Evolutionary conservation across 2,797 vertebrate species (phyloP).

Genomic region (Microctenopoma steveboyesi): DNA sequence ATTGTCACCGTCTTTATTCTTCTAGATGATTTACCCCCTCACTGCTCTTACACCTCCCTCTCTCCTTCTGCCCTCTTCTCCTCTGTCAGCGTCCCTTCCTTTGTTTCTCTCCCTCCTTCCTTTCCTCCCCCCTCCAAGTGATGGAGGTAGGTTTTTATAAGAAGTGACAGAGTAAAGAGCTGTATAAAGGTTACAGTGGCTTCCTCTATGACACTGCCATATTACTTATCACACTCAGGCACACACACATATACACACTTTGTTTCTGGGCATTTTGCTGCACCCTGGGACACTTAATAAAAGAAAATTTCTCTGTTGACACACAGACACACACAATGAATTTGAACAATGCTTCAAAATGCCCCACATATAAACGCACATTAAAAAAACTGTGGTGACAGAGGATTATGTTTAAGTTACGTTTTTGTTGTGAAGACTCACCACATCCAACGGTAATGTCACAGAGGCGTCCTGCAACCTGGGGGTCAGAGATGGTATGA

Average conservation of each 20-base stretch:
- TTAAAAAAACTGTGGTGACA: neutral
- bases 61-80: neutral
- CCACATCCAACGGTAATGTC: too few relatives aligned
- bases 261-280: constrained; percentile 37
- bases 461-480: too few relatives aligned
- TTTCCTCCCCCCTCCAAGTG: constrained; percentile 59
- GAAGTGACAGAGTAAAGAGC: constrained; percentile 85
- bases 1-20: neutral
- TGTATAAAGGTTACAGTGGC: constrained; percentile 84
- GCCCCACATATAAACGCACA: neutral
- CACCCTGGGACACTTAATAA: constrained; percentile 31
- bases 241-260: constrained; percentile 29
- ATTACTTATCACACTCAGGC: constrained; percentile 78
- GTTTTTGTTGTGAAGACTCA: too few relatives aligned
- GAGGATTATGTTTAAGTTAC: too few relatives aligned
- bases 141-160: constrained; percentile 83
- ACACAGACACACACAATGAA: neutral
- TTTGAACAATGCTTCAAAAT: neutral
- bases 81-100: constrained; percentile 15
- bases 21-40: constrained; percentile 1
- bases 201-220: constrained; percentile 79
- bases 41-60: constrained; percentile 5
- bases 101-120: constrained; percentile 22
- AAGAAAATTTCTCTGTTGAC: constrained; percentile 6
- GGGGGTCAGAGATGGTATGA: too few relatives aligned